Evolutionary conservation across 2,888 invertebrate species (phyloP), one percentile per base, ranked within the genome.

Genomic region (Lasiommata megera): DNA sequence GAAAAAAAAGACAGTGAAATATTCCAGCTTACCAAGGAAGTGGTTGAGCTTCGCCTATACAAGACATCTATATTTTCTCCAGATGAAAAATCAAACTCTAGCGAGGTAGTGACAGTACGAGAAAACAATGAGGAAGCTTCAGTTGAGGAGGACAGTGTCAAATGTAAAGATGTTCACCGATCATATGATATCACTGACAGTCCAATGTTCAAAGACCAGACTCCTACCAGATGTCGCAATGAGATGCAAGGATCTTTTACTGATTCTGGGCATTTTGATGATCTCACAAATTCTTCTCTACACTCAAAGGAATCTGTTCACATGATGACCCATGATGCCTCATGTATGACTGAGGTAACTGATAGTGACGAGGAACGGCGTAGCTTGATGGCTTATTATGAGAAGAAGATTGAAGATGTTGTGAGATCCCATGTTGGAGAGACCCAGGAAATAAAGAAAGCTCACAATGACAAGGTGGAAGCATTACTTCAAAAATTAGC

Each of bases 231-330:
- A 61, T 80, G 86, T 65, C 79, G 87, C 58, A 88, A 84, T 80
- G 95, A 95, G 76, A 93, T 95, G 91, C 94, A 94, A 70, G 93
- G 94, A 64, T 96, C 96, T 28, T 94, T 95, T 73, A 95, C 96
- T 55, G 96, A 96, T 82, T 96, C 96, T 6, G 97, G 97, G 41
- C 95, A 96, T 84, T 96, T 95, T 82, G 97, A 97, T 79, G 96
- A 96, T 84, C 89, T 95, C 69, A 94, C 94, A 14, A 94, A 94
- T 70, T 95, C 95, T 51, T 95, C 95, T 54, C 89, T 95, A 62
- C 94, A 95, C 82, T 95, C 95, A 57, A 95, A 95, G 84, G 95
- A 95, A 73, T 94, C 94, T n/a, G 92, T 92, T 54, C 88, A 88
- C 63, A 88, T 92, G 71, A 78, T 89, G 34, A 89, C 91, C 50